Evolutionary conservation across 2,797 vertebrate species (phyloP).

Genomic region (Buceros bicornis): DNA sequence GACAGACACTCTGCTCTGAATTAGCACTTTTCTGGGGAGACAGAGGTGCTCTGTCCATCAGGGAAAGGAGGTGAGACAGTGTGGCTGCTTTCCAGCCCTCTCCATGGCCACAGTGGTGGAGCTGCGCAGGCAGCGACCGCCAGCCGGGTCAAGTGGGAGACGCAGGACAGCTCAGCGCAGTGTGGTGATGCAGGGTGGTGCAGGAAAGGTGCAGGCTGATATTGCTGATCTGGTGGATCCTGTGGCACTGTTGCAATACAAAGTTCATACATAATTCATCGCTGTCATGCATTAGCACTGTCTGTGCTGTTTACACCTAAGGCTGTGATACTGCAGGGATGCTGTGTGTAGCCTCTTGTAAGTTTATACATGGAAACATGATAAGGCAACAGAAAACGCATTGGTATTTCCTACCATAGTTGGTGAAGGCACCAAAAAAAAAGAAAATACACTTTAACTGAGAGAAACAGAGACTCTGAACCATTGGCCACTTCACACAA

Average conservation of each 20-base stretch:
- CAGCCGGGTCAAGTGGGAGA: not conserved
- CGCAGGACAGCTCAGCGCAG: not conserved
- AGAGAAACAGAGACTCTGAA: not conserved
- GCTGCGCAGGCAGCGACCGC: accelerated
- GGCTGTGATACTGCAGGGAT: not conserved
- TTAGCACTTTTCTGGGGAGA: not conserved
- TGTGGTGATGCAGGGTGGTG: not conserved
- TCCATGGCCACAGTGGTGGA: accelerated
- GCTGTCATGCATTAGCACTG: not conserved
- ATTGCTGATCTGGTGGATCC: not conserved
- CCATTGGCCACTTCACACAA: not conserved
- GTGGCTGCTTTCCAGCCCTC: not conserved
- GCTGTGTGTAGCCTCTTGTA: not conserved
- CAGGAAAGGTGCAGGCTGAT: not conserved
- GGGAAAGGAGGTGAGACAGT: not conserved
- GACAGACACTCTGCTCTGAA: not conserved
- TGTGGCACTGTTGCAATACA: not conserved
- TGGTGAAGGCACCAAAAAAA: not conserved
- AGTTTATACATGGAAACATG: not conserved
- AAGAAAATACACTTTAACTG: not conserved
- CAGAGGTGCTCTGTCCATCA: accelerated
- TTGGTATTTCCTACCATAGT: not conserved
- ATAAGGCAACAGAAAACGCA: not conserved
- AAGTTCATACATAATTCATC: not conserved
- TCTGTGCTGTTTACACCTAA: not conserved